phyloP scores from a whole-genome alignment of 2,797 vertebrate genomes.

The Podarcis lilfordi region DNA sequence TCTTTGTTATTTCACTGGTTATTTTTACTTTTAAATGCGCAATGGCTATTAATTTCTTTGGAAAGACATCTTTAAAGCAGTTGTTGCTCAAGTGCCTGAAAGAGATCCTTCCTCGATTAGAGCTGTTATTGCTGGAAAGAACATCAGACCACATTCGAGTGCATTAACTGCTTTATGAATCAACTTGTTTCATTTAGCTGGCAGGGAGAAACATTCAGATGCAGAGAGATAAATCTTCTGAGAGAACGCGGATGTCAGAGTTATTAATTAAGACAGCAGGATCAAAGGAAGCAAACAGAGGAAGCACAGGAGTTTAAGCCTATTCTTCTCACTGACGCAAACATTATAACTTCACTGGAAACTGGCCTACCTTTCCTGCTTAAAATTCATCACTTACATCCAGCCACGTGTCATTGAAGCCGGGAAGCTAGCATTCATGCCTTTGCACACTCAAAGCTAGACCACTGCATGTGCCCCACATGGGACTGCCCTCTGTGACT shows the following conservation, averaged over 20 bases:
- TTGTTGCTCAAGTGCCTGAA: constrained; percentile 64
- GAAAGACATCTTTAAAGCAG: constrained; percentile 67
- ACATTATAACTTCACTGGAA: constrained; percentile 20
- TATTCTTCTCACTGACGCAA: constrained; percentile 28
- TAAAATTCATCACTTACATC: neutral
- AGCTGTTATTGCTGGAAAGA: constrained; percentile 71
- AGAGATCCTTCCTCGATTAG: constrained; percentile 67
- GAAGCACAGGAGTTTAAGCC: constrained; percentile 22
- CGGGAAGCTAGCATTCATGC: neutral
- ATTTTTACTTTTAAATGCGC: constrained; percentile 67
- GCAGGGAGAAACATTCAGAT: constrained; percentile 40
- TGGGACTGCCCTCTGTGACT: neutral
- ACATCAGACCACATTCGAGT: constrained; percentile 48
- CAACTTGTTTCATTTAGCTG: constrained; percentile 62
- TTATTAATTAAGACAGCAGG: constrained; percentile 60
- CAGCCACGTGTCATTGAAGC: neutral
- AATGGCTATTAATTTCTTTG: constrained; percentile 58
- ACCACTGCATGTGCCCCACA: neutral
- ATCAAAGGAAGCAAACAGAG: constrained; percentile 47
- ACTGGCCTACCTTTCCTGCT: constrained; percentile 23
- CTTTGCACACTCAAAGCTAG: neutral
- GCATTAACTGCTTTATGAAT: constrained; percentile 60
- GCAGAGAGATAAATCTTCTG: constrained; percentile 53
- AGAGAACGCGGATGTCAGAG: constrained; percentile 45
- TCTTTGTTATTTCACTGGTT: constrained; percentile 55